These are phyloP conservation scores for Metallyticus violacea DNA, from an alignment of 2,888 invertebrate genomes.

Conservation along the genomic window DNA sequence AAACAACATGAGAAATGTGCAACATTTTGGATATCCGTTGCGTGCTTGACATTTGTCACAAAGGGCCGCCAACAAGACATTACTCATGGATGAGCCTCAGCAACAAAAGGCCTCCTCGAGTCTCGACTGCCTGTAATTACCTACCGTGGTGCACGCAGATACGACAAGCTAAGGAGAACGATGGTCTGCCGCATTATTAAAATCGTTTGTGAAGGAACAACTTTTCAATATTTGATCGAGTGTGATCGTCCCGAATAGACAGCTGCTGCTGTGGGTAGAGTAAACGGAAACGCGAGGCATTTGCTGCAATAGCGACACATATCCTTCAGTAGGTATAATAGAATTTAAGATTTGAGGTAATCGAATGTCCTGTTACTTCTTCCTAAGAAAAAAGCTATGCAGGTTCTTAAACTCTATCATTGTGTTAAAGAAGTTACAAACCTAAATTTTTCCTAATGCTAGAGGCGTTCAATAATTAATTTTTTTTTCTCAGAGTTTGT, in stretches of 20 bases:
- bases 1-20: too few relatives aligned
- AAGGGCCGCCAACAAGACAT: neutral
- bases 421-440: too few relatives aligned
- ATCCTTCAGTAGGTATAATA: too few relatives aligned
- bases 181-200: slow-evolving; percentile 31
- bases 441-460: too few relatives aligned
- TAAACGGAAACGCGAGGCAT: neutral
- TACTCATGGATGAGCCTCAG: slow-evolving; percentile 19
- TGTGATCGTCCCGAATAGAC: slow-evolving; percentile 32
- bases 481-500: too few relatives aligned
- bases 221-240: slow-evolving; percentile 34
- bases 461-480: too few relatives aligned
- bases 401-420: too few relatives aligned
- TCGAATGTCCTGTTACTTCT: too few relatives aligned
- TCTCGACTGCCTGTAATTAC: slow-evolving; percentile 21
- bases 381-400: too few relatives aligned
- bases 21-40: neutral
- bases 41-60: slow-evolving; percentile 15
- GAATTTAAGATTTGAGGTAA: too few relatives aligned
- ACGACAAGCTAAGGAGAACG: slow-evolving; percentile 15
- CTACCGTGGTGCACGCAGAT: slow-evolving; percentile 10
- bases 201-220: slow-evolving; percentile 33
- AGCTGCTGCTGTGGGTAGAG: slow-evolving; percentile 21
- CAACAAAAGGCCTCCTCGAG: neutral
- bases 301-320: neutral